A percentile compares a stretch with the other conserved stretches of the same genome.
Conservation (phyloP, 2,797 vertebrate genomes). For the Cossypha dichroa region DNA sequence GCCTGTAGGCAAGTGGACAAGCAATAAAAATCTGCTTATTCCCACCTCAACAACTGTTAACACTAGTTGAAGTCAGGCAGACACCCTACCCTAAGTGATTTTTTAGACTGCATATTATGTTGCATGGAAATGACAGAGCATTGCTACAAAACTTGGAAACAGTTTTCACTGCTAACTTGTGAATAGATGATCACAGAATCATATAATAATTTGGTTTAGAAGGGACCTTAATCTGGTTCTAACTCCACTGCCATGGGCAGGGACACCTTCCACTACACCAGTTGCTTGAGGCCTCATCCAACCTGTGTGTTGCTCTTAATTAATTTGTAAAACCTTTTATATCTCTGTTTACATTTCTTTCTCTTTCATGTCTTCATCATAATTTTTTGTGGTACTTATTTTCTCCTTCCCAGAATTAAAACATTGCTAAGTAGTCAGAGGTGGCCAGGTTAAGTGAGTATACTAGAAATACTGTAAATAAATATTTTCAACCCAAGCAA, state of each 20-base stretch:
- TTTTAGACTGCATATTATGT: not conserved
- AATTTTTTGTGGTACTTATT: not conserved
- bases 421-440: not conserved
- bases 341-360: not conserved
- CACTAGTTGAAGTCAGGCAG: not conserved
- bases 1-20: not conserved
- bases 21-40: not conserved
- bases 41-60: not conserved
- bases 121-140: not conserved
- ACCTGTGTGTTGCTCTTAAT: not conserved
- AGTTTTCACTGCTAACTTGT: not conserved
- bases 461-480: not conserved
- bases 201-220: not conserved
- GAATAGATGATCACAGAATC: not conserved
- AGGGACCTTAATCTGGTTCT: not conserved
- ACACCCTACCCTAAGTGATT: not conserved
- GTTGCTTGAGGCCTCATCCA: not conserved
- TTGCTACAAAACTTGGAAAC: not conserved
- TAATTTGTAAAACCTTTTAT: not conserved
- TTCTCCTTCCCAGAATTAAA: not conserved
- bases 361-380: not conserved
- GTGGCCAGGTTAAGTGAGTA: not conserved
- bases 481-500: not conserved
- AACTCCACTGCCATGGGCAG: rapidly evolving
- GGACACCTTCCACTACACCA: not conserved